Percentiles rank a stretch among this genome's conserved stretches.
Conservation (phyloP, 2,113 vertebrate species). For the Sinosuthora webbiana region DNA sequence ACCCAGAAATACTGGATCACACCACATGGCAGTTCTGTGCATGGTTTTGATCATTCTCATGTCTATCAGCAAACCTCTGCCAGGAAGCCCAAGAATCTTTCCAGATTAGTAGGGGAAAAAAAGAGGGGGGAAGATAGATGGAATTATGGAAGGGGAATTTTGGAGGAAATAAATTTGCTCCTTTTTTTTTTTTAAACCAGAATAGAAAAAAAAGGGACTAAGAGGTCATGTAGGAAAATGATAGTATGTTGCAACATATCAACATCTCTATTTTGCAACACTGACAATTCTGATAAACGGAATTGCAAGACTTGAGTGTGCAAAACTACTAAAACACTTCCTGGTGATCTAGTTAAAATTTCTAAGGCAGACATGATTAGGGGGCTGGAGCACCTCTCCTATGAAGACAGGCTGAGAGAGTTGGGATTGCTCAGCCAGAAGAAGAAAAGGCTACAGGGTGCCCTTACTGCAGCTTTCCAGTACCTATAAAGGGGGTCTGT, state of each 20-base stretch:
- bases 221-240: background rate
- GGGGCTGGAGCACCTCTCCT: background rate
- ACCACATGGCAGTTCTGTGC: background rate
- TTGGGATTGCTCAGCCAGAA: background rate
- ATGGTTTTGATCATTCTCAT: background rate
- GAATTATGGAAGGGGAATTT: background rate
- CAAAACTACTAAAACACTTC: background rate
- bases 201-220: background rate
- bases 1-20: background rate
- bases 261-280: background rate
- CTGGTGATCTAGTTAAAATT: background rate
- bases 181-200: background rate
- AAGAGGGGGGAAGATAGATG: accelerated
- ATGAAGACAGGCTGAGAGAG: background rate
- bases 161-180: background rate
- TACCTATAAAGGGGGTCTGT: background rate
- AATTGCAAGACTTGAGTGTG: background rate
- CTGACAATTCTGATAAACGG: background rate
- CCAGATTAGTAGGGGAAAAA: background rate
- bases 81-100: background rate
- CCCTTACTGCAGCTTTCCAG: background rate
- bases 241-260: background rate
- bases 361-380: background rate
- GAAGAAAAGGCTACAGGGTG: background rate
- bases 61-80: background rate